Conservation (phyloP, 2,888 invertebrate species). For the Seira musarum region DNA sequence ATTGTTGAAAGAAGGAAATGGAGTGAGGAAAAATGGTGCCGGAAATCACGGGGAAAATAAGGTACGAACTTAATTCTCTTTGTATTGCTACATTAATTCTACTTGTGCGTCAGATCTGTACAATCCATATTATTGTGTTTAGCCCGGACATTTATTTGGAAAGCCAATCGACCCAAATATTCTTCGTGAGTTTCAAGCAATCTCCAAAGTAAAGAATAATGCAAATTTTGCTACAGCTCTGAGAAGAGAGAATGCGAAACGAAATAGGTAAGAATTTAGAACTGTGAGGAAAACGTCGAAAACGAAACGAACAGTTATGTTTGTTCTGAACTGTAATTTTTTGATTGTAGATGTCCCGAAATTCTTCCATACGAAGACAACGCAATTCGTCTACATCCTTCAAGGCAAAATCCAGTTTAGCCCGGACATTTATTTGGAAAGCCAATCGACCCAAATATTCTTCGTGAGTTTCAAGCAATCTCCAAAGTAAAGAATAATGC, state of each 20-base stretch:
- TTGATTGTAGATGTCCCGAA: constrained; percentile 76
- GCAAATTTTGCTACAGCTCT: constrained; percentile 83
- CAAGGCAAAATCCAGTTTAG: constrained; percentile 80
- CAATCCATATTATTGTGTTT: not conserved
- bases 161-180: constrained; percentile 72
- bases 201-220: constrained; percentile 82
- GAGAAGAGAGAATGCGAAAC: constrained; percentile 78
- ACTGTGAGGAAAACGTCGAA: too few relatives aligned
- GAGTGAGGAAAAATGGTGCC: constrained; percentile 22
- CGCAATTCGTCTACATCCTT: constrained; percentile 85
- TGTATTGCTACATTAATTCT: too few relatives aligned
- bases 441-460: constrained; percentile 72
- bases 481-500: constrained; percentile 81
- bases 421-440: constrained; percentile 70
- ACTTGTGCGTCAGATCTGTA: not conserved
- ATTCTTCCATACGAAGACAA: constrained; percentile 94
- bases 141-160: constrained; percentile 70
- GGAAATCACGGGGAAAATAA: constrained; percentile 34
- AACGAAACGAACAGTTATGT: too few relatives aligned
- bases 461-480: constrained; percentile 88
- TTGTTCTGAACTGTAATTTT: not conserved
- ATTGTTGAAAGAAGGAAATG: constrained; percentile 49
- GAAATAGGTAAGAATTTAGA: constrained; percentile 73
- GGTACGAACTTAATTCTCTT: too few relatives aligned
- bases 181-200: constrained; percentile 86